Evolutionary conservation across 2,888 invertebrate species (phyloP).

Genomic region (Pachymerium ferrugineum): DNA sequence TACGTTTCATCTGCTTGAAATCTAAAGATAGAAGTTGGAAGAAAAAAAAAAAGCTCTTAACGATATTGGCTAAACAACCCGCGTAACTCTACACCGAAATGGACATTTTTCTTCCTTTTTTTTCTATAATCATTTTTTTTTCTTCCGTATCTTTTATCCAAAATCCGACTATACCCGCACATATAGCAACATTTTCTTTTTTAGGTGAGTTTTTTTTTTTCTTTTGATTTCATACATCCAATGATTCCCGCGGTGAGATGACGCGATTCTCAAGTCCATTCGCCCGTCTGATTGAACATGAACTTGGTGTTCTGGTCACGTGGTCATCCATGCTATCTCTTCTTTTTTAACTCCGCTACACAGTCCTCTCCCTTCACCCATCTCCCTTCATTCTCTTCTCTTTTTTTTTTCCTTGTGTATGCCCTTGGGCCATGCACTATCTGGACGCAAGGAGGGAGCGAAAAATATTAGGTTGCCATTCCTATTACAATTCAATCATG

Average conservation of each 20-base stretch:
- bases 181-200: neutral
- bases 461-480: constrained; percentile 7
- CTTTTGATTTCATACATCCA: constrained; percentile 6
- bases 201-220: neutral
- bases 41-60: neutral
- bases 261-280: constrained; percentile 15
- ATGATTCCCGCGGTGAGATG: constrained; percentile 15
- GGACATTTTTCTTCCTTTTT: neutral
- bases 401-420: neutral
- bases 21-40: neutral
- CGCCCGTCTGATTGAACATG: constrained; percentile 1
- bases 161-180: no score
- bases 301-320: constrained; percentile 5
- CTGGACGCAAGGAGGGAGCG: constrained; percentile 15
- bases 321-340: constrained; percentile 7
- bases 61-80: neutral
- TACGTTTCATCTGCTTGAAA: neutral
- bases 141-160: neutral
- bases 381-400: neutral
- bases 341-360: neutral
- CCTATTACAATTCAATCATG: constrained; percentile 14
- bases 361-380: neutral
- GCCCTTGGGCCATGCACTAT: constrained; percentile 4
- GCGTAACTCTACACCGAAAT: neutral
- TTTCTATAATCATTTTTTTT: neutral